A percentile compares a stretch with the other conserved stretches of the same genome.
phyloP scores from a whole-genome alignment of 2,113 vertebrate species.

The Camelus dromedarius region DNA sequence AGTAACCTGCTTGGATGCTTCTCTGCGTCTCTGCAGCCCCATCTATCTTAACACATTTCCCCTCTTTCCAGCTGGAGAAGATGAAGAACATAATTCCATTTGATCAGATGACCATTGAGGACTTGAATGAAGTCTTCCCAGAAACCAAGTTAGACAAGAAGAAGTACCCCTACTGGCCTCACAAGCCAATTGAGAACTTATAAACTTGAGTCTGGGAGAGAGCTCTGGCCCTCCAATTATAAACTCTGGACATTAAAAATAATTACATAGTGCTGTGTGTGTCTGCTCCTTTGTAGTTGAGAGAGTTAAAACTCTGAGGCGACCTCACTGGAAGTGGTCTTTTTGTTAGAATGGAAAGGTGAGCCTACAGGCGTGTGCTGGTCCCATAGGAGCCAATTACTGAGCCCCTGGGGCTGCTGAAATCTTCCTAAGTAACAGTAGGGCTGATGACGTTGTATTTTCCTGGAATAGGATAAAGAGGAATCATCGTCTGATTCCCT shows the following conservation, averaged over 20 bases:
- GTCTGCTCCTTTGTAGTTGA: neutral
- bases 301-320: neutral
- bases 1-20: neutral
- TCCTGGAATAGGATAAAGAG: neutral
- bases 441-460: neutral
- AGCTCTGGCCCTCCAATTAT: neutral
- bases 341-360: neutral
- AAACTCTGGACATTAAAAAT: slow-evolving; percentile 57
- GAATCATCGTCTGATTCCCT: neutral
- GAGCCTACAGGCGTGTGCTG: neutral
- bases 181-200: slow-evolving; percentile 92
- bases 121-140: slow-evolving; percentile 92
- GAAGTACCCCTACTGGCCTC: slow-evolving; percentile 95
- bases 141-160: slow-evolving; percentile 94
- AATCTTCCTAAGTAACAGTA: no score
- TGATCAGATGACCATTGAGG: slow-evolving; percentile 96
- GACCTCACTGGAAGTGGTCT: neutral
- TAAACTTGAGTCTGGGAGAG: slow-evolving; percentile 82
- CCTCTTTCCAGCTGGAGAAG: slow-evolving; percentile 90
- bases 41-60: neutral
- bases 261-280: neutral
- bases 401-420: neutral
- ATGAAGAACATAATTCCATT: slow-evolving; percentile 95
- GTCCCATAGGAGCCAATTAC: neutral
- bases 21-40: neutral